These are phyloP conservation scores for Neocloeon triangulifer DNA, from an alignment of 1,140 invertebrate genomes.

Conservation along the genomic window DNA sequence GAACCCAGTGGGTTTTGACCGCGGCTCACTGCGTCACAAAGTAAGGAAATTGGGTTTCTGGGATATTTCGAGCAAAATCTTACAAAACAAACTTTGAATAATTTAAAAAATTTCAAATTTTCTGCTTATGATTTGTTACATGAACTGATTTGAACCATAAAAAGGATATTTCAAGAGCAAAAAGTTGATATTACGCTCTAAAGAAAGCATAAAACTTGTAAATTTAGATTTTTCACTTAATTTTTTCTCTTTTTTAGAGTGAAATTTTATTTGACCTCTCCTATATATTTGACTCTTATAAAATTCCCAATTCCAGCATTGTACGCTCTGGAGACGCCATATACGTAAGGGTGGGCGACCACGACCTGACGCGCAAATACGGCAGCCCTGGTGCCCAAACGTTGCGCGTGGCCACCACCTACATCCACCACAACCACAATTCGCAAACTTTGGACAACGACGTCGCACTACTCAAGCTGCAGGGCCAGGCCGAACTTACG, in stretches of 20 bases:
- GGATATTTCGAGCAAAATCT: too few species aligned
- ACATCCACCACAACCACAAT: slow-evolving; percentile 93
- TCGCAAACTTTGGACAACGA: slow-evolving; percentile 90
- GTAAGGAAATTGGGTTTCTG: too few species aligned
- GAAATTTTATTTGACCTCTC: neutral
- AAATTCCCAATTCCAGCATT: slow-evolving; percentile 46
- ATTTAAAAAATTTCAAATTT: neutral
- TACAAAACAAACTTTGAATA: neutral
- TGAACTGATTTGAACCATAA: neutral
- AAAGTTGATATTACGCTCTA: too few species aligned
- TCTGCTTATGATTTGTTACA: neutral
- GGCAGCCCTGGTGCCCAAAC: slow-evolving; percentile 75
- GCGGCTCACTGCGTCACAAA: slow-evolving; percentile 91
- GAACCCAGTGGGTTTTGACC: slow-evolving; percentile 83
- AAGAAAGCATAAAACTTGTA: too few species aligned
- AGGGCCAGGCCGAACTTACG: slow-evolving; percentile 61
- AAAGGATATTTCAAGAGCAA: neutral
- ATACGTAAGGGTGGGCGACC: slow-evolving; percentile 80
- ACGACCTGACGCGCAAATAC: slow-evolving; percentile 69
- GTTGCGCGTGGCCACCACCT: slow-evolving; percentile 67
- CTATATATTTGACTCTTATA: neutral
- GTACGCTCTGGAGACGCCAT: slow-evolving; percentile 74
- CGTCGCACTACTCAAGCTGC: slow-evolving; percentile 78
- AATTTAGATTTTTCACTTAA: neutral
- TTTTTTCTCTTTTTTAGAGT: neutral